Evolutionary conservation across 2,113 vertebrate species (phyloP), one percentile per base, ranked within the genome.

Genomic region (Rhineura floridana): DNA sequence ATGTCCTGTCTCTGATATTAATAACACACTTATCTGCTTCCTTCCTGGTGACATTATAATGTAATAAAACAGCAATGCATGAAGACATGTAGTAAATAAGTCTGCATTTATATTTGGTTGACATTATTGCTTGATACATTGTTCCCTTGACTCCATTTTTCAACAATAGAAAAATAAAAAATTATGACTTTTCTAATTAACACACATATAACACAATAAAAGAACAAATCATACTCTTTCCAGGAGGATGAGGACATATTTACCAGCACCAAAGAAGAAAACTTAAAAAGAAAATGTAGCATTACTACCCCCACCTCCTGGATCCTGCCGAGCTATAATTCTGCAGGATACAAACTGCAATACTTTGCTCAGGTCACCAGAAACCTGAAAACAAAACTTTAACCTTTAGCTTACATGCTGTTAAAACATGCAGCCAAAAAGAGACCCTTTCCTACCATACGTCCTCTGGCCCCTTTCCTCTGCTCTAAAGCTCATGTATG

Each of bases 261-360:
- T 62, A 13, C 50, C 55, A 90, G 55, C 7, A 75, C 63, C 42
- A 63, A 89, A 87, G 13, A 59, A 85, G 42, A 44, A 17, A 78
- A 59, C 0, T 2, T 65, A 88, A 79, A n/a, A 7, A 17, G 21
- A 91, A 93, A 80, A 7, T 33, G 42, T 23, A 33, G 55, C 33
- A 82, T 85, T 89, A 84, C 44, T 91, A n/a, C n/a, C n/a, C n/a
- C n/a, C n/a, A n/a, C 78, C 59, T 87, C 81, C 55, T 84, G 42
- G 39, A 87, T 72, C 65, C 50, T 70, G 77, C 72, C 83, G 3
- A 30, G 65, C 75, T 85, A 48, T 84, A 88, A 75, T 63, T 84
- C 73, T 88, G 52, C 84, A 93, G 39, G 28, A 92, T 62, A 10
- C 25, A 86, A 76, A 42, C 17, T 89, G 3, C 44, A 88, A 6